Percentiles rank a stretch among this genome's conserved stretches.
Evolutionary conservation across 2,888 invertebrate genomes (phyloP).

Genomic region (Lithosia quadra): DNA sequence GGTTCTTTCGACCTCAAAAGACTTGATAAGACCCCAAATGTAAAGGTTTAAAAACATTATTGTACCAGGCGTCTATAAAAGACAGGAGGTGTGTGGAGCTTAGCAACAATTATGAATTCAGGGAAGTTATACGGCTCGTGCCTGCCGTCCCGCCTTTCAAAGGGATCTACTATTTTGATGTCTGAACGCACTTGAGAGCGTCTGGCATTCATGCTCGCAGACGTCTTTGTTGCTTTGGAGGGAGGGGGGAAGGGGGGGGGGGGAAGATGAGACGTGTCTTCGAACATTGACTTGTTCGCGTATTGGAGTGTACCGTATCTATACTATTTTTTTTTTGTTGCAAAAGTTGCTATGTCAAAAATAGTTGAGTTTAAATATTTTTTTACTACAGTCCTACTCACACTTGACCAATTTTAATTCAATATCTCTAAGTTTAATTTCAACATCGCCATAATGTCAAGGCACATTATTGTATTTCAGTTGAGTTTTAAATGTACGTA

Average conservation of each 20-base stretch:
- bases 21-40: too few species aligned
- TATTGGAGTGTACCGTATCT: slow-evolving; percentile 25
- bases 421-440: not conserved
- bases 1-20: too few species aligned
- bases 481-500: not conserved
- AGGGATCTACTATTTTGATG: slow-evolving; percentile 57
- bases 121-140: slow-evolving; percentile 42
- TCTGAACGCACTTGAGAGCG: slow-evolving; percentile 58
- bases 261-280: slow-evolving; percentile 45
- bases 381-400: too few species aligned
- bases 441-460: not conserved
- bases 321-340: slow-evolving; percentile 16
- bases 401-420: too few species aligned
- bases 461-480: not conserved
- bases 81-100: slow-evolving; percentile 6
- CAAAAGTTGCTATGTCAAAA: too few species aligned
- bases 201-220: slow-evolving; percentile 65
- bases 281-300: slow-evolving; percentile 38
- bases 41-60: slow-evolving; percentile 33
- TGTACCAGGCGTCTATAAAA: slow-evolving; percentile 31
- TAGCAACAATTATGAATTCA: slow-evolving; percentile 61
- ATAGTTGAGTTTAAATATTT: too few species aligned
- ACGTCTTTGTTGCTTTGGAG: slow-evolving; percentile 51
- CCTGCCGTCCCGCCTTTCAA: slow-evolving; percentile 47
- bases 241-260: too few species aligned